Evolutionary conservation across 2,113 vertebrate species (phyloP).

Genomic region (Anolis sagrei): DNA sequence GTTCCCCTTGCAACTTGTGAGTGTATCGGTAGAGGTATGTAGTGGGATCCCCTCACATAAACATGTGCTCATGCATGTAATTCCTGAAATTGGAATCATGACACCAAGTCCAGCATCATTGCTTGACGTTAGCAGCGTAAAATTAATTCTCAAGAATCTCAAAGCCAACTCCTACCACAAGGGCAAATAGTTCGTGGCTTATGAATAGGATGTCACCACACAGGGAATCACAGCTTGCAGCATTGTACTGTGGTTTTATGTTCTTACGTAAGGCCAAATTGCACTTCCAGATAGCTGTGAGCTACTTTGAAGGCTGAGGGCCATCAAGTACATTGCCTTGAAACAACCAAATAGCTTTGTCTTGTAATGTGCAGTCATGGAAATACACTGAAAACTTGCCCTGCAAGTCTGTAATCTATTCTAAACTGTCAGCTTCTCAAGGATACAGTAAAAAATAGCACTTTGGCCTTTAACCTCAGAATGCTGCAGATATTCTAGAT

Average conservation of each 20-base stretch:
- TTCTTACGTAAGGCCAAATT: constrained; percentile 47
- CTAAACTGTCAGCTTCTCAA: constrained; percentile 47
- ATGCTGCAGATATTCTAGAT: constrained; percentile 42
- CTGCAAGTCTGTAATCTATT: constrained; percentile 34
- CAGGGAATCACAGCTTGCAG: constrained; percentile 7
- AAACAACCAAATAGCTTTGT: constrained; percentile 38
- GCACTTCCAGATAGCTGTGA: background rate
- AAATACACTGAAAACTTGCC: background rate
- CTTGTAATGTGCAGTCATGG: constrained; percentile 36
- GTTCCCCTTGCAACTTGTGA: too few relatives aligned
- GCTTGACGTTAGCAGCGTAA: background rate
- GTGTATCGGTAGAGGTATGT: too few relatives aligned
- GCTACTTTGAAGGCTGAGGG: background rate
- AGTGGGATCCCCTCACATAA: too few relatives aligned
- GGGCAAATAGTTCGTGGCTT: background rate
- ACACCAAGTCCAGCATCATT: background rate
- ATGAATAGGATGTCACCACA: background rate
- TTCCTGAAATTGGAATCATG: background rate
- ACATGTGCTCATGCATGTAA: background rate
- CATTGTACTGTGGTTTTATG: constrained; percentile 13
- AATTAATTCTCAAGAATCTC: background rate
- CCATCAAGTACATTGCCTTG: constrained; percentile 25
- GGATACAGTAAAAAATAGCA: background rate
- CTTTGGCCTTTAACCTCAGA: background rate
- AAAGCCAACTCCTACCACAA: fast-evolving